Evolutionary conservation across 2,113 vertebrate species (phyloP).

Genomic region (Tursiops truncatus): DNA sequence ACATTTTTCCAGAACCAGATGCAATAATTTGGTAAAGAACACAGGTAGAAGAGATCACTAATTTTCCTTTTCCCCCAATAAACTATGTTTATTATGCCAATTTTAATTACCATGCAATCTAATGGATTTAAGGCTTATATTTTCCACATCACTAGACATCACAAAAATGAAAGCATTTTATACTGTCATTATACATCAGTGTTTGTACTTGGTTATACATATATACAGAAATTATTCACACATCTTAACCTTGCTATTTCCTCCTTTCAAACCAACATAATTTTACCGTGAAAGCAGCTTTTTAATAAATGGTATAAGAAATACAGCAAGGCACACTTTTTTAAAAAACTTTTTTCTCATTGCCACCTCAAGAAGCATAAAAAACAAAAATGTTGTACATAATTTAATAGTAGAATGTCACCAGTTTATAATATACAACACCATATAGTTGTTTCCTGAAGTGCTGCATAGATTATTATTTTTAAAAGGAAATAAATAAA

Average conservation of each 20-base stretch:
- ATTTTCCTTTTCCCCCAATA: conserved; percentile 88
- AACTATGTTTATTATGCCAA: conserved; percentile 95
- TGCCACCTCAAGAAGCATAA: conserved; percentile 88
- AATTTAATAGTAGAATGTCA: conserved; percentile 84
- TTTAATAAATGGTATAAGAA: conserved; percentile 93
- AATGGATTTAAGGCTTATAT: conserved; percentile 93
- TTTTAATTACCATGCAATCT: conserved; percentile 95
- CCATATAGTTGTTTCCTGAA: conserved; percentile 86
- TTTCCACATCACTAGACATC: conserved; percentile 94
- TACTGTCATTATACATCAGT: conserved; percentile 91
- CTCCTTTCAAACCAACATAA: conserved; percentile 85
- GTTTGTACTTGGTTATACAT: conserved; percentile 91
- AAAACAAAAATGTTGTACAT: conserved; percentile 85
- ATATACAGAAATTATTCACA: conserved; percentile 94
- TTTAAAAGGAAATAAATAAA: conserved; percentile 83
- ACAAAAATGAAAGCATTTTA: conserved; percentile 93
- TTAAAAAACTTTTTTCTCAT: conserved; percentile 85
- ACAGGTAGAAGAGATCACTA: conserved; percentile 84
- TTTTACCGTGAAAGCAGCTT: conserved; percentile 90
- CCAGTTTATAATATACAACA: conserved; percentile 88
- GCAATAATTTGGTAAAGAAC: conserved; percentile 74
- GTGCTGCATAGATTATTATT: conserved; percentile 94
- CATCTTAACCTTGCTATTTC: conserved; percentile 89
- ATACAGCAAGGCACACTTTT: conserved; percentile 98
- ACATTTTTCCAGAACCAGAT: conserved; percentile 51